These are phyloP conservation scores for Triplophysa siluroides DNA, from an alignment of 2,113 vertebrate species.

Conservation along the genomic window DNA sequence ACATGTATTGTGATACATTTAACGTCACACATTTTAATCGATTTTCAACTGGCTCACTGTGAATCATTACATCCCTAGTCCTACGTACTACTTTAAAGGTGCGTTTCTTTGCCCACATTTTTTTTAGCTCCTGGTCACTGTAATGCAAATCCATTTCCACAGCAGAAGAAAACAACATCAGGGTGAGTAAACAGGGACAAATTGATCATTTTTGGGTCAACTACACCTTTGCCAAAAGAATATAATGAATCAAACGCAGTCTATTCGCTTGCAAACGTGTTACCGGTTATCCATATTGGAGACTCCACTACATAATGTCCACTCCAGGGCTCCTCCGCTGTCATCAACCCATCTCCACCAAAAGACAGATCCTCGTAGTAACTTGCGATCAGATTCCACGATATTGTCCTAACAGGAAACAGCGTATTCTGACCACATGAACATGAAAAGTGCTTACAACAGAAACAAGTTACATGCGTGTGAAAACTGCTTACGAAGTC, in stretches of 20 bases:
- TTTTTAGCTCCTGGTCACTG: too few species aligned
- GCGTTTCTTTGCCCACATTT: too few species aligned
- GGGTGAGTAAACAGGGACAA: background rate
- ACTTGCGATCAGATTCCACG: constrained; percentile 97
- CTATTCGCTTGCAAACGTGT: background rate
- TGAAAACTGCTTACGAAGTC: constrained; percentile 80
- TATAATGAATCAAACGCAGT: background rate
- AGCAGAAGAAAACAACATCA: too few species aligned
- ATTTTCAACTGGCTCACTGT: too few species aligned
- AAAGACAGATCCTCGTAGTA: constrained; percentile 91
- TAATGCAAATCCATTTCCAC: too few species aligned
- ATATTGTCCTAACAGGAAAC: constrained; percentile 82
- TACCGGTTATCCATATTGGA: constrained; percentile 92
- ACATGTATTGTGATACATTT: too few species aligned
- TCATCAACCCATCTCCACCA: constrained; percentile 88
- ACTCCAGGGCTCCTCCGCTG: constrained; percentile 92
- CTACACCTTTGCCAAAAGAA: background rate
- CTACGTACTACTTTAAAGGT: too few species aligned
- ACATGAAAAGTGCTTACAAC: background rate
- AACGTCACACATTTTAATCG: too few species aligned
- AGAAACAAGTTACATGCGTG: background rate
- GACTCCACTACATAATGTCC: constrained; percentile 87
- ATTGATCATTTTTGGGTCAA: background rate
- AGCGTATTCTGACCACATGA: background rate
- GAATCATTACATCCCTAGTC: too few species aligned